These are phyloP conservation scores for Apamea crenata DNA, from an alignment of 2,888 invertebrate species.

Conservation along the genomic window DNA sequence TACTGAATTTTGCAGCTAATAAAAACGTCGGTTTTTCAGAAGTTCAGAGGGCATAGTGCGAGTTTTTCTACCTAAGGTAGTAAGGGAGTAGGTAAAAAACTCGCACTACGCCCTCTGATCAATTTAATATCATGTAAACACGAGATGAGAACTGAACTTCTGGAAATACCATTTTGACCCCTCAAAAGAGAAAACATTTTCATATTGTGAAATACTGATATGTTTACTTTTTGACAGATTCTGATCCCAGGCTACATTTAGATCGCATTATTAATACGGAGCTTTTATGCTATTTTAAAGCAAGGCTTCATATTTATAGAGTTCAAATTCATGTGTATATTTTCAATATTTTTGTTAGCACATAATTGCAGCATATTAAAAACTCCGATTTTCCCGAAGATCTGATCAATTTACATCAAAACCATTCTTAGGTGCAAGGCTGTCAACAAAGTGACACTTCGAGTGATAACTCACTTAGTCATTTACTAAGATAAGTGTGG, in stretches of 20 bases:
- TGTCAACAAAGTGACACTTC: conserved; percentile 3
- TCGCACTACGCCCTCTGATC: too few species aligned
- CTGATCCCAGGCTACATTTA: too few species aligned
- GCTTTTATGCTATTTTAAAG: not conserved
- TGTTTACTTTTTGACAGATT: not conserved
- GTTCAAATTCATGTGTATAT: not conserved
- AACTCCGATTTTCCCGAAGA: not conserved
- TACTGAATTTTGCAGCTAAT: too few species aligned
- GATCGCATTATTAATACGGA: not conserved
- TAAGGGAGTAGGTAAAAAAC: too few species aligned
- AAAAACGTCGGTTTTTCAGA: too few species aligned
- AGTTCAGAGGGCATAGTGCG: too few species aligned
- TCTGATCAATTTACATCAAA: not conserved
- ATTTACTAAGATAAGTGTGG: conserved; percentile 5
- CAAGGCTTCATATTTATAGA: not conserved
- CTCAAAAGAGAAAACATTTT: too few species aligned
- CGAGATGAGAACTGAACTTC: too few species aligned
- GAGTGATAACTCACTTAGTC: conserved; percentile 22
- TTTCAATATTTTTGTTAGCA: not conserved
- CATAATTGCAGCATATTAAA: not conserved
- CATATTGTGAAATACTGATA: not conserved
- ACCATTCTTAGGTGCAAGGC: conserved; percentile 15
- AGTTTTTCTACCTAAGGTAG: too few species aligned
- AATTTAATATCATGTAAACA: too few species aligned
- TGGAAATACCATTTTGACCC: too few species aligned